Conservation (phyloP, 2,888 invertebrate species). For the Diarsia dahlii region DNA sequence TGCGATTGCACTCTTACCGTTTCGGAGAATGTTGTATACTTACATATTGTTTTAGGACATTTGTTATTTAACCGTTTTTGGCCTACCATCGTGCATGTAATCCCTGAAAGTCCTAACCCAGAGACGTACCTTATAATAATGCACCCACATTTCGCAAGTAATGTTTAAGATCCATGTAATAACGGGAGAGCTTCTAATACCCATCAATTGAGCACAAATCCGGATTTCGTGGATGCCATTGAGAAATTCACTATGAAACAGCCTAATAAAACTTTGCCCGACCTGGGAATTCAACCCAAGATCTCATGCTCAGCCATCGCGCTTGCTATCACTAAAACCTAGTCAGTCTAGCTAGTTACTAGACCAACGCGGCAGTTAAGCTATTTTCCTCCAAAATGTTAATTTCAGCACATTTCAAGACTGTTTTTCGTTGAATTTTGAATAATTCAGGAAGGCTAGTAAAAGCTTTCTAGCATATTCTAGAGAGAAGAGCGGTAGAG, state of each 20-base stretch:
- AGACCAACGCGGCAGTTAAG: not conserved
- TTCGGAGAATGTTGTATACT: not conserved
- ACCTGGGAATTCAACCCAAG: not conserved
- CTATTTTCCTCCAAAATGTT: not conserved
- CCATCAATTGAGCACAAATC: too few species aligned
- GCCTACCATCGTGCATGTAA: not conserved
- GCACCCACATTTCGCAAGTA: not conserved
- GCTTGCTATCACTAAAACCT: too few species aligned
- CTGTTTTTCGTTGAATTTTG: not conserved
- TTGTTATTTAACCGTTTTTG: not conserved
- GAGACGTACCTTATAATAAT: too few species aligned
- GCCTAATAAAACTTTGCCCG: not conserved
- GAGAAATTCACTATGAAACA: not conserved
- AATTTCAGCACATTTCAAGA: not conserved
- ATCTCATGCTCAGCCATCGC: not conserved
- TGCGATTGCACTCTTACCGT: constrained; percentile 12
- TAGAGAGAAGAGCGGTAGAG: constrained; percentile 24
- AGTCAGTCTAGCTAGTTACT: too few species aligned
- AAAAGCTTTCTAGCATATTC: constrained; percentile 30
- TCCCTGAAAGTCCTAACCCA: not conserved
- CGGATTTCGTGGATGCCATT: too few species aligned
- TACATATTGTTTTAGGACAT: too few species aligned
- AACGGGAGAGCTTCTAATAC: too few species aligned
- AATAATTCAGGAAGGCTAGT: constrained; percentile 14
- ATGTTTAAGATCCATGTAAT: not conserved